A percentile compares a stretch with the other conserved stretches of the same genome.
These are phyloP conservation scores for Synanthedon formicaeformis DNA, from an alignment of 2,888 invertebrate species.

Conservation along the genomic window DNA sequence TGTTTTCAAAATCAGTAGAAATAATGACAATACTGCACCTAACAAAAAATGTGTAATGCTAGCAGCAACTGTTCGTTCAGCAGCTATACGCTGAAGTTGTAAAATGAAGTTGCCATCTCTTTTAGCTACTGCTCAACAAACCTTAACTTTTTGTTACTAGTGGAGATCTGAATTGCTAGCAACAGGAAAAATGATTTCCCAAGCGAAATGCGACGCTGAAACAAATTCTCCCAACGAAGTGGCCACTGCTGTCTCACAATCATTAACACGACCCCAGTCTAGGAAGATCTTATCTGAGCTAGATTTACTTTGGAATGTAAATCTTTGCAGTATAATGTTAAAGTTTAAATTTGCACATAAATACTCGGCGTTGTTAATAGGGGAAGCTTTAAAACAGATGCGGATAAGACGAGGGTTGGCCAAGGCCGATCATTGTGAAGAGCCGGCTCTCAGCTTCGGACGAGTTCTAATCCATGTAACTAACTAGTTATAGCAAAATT, in stretches of 20 bases:
- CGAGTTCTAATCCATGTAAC: not conserved
- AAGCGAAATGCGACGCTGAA: not conserved
- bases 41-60: too few species aligned
- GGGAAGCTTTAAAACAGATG: too few species aligned
- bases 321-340: not conserved
- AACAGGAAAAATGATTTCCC: not conserved
- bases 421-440: constrained; percentile 58
- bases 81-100: too few species aligned
- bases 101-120: too few species aligned
- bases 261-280: constrained; percentile 19
- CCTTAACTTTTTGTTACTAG: too few species aligned
- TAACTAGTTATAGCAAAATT: too few species aligned
- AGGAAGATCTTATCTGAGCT: not conserved
- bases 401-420: constrained; percentile 40
- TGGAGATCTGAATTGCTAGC: too few species aligned
- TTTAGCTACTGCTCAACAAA: too few species aligned
- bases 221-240: constrained; percentile 21
- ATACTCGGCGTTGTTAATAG: not conserved
- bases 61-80: too few species aligned
- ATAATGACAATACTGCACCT: too few species aligned
- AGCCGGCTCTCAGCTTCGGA: constrained; percentile 21
- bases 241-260: constrained; percentile 23
- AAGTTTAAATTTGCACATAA: not conserved
- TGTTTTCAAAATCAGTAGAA: too few species aligned
- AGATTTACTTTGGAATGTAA: not conserved